Evolutionary conservation across 2,888 invertebrate genomes (phyloP).

Genomic region (Caenorhabditis sp.): DNA sequence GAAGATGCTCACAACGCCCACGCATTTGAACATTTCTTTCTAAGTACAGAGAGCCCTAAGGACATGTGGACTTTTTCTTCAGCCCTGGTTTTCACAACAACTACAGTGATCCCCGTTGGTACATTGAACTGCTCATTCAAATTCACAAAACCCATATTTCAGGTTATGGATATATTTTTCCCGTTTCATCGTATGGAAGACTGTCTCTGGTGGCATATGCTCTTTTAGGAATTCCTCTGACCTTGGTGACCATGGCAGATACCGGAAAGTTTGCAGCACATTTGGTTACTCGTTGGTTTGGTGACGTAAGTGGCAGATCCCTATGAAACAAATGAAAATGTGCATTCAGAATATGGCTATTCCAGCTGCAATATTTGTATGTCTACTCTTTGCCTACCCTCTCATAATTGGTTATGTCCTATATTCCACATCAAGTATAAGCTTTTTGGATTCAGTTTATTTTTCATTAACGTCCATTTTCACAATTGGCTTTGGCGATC

Average conservation of each 20-base stretch:
- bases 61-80: slow-evolving; percentile 67
- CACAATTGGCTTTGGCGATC: slow-evolving; percentile 69
- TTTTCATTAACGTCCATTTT: slow-evolving; percentile 69
- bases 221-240: slow-evolving; percentile 66
- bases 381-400: slow-evolving; percentile 62
- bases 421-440: slow-evolving; percentile 53
- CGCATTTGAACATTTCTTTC: slow-evolving; percentile 51
- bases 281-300: slow-evolving; percentile 61
- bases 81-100: slow-evolving; percentile 67
- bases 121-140: not conserved
- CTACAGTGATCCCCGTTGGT: slow-evolving; percentile 73
- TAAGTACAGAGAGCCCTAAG: slow-evolving; percentile 28
- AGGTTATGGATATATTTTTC: slow-evolving; percentile 69
- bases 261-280: slow-evolving; percentile 68
- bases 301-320: slow-evolving; percentile 38
- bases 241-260: slow-evolving; percentile 69
- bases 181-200: slow-evolving; percentile 54
- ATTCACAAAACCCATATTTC: slow-evolving; percentile 4
- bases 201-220: slow-evolving; percentile 62
- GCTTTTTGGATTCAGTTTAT: slow-evolving; percentile 64
- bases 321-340: not conserved
- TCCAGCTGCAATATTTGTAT: slow-evolving; percentile 64
- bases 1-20: slow-evolving; percentile 52
- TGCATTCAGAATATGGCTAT: slow-evolving; percentile 62
- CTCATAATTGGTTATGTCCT: slow-evolving; percentile 59